Base-by-base conservation (phyloP, 2,888 invertebrate genomes). In the Drosophila vallismaia region DNA sequence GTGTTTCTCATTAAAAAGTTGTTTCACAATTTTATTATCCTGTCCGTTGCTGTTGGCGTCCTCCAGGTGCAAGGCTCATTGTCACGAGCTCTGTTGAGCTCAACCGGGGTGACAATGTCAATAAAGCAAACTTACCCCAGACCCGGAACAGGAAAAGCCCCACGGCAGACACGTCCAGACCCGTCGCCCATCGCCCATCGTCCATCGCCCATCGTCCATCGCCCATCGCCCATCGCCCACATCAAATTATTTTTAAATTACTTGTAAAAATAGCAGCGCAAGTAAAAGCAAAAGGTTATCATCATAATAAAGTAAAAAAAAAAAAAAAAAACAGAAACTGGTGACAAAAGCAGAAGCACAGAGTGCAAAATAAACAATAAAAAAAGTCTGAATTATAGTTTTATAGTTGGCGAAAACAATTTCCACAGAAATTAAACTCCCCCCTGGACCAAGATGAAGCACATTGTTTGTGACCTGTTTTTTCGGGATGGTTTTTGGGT, bases 1-100 rank as follows among this genome's bases (percentile, higher is more conserved):
- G 83, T 82, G 81, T 82, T 87, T 86, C 88, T 82, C 81, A 82
- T 82, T 87, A 82, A 82, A 82, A 82, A 82, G 82, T 82, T 82
- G 80, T 86, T 87, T 74, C 75, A 72, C 77, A 86, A 86, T 86
- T 87, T 86, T 82, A 86, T 86, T 87, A 82, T 81, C 82, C 82
- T 71, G 59, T 71, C 66, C 10, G 12, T 29, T 45, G 12, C 19
- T 50, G 14, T 3, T 46, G n/a, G 12, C 45, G 31, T 49, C 49
- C 54, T 31, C 9, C 79, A 79, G 79, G 79, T 79, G 84, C 71
- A 49, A 12, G 59, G 29, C 64, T 70, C 75, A 79, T 76, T 79
- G 79, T 79, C 79, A 49, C 79, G 57, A 56, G 77, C 60, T 31
- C 44, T 9, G 44, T 24, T 9, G 29, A 62, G 63, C 60, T 62